These are phyloP conservation scores for Nanorana parkeri DNA, from an alignment of 2,113 vertebrate genomes.

Conservation along the genomic window DNA sequence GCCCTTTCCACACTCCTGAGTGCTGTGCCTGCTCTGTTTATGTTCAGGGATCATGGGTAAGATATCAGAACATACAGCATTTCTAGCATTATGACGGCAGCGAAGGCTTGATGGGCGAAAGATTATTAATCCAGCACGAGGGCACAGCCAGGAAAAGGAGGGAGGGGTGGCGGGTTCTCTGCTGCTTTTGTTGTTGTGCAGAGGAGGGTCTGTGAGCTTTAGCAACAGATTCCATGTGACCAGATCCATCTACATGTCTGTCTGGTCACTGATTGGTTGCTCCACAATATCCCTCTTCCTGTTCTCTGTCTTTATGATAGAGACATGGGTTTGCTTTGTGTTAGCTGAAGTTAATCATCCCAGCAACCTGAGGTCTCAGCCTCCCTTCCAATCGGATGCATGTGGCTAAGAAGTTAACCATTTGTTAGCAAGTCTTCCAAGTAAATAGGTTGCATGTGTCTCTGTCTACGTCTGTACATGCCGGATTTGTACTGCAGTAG, in stretches of 20 bases:
- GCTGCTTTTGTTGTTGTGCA: conserved; percentile 60
- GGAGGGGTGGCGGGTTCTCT: conserved; percentile 25
- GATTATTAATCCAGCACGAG: conserved; percentile 56
- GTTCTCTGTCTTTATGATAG: conserved; percentile 26
- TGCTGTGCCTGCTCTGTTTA: conserved; percentile 60
- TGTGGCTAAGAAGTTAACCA: conserved; percentile 20
- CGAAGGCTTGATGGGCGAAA: conserved; percentile 30
- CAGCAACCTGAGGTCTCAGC: conserved; percentile 10
- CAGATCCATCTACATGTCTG: conserved; percentile 60
- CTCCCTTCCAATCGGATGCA: conserved; percentile 10
- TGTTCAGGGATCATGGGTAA: conserved; percentile 61
- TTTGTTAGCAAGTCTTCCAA: not conserved
- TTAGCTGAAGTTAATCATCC: conserved; percentile 15
- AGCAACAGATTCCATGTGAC: conserved; percentile 69
- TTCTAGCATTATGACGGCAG: conserved; percentile 31
- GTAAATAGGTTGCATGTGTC: not conserved
- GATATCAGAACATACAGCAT: conserved; percentile 50
- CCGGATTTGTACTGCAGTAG: too few species aligned
- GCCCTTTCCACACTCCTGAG: conserved; percentile 10
- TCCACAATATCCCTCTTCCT: conserved; percentile 48
- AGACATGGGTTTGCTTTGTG: conserved; percentile 32
- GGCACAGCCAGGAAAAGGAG: conserved; percentile 55
- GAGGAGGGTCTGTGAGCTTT: conserved; percentile 61
- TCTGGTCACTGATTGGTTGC: conserved; percentile 68
- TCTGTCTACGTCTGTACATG: too few species aligned